Base-by-base conservation (phyloP, 2,797 vertebrate species). In the Dermochelys coriacea region DNA sequence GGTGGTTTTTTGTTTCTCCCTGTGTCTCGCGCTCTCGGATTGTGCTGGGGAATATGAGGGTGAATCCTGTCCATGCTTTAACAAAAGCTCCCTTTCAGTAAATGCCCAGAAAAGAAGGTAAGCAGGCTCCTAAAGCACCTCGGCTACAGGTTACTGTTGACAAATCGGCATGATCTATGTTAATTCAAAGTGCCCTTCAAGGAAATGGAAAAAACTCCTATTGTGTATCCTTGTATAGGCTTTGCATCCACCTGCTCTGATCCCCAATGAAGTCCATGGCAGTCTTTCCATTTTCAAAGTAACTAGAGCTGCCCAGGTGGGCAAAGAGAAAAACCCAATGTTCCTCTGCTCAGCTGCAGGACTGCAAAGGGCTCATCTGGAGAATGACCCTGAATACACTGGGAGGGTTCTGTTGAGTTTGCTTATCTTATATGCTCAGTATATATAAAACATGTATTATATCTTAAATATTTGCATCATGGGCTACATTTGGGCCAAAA, bases 41-140 rank as follows among this genome's bases (percentile, higher is more conserved):
- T n/a, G 34, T 15, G 93, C 0, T 12, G 4, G 64, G 93, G 64
- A 93, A 95, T 91, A 94, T 23, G 37, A 95, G 90, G 80, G 94
- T 95, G 96, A 95, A 96, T 96, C 95, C 96, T 96, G 94, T 93
- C 82, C 92, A 90, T 29, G 31, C 54, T 1, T 68, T 97, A 50
- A 80, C 82, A 91, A 87, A 95, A 94, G 77, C 3, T 41, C 41
- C 92, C 90, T 96, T 96, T 95, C 91, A 97, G 94, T 93, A 94
- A 97, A 97, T 0, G 1, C 94, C 61, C 80, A 95, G 97, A 83
- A 94, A 90, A 88, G 74, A 88, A 94, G 92, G 86, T 84, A 91
- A 96, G 79, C 7, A 15, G 41, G 74, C 14, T 90, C 16, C 87
- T 0, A 0, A 3, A 54, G 23, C 80, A 92, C 45, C 59, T 90